Percentiles rank a stretch among this genome's conserved stretches.
Conservation (phyloP, 2,797 vertebrate genomes). For the Halcyon smyrnensis region DNA sequence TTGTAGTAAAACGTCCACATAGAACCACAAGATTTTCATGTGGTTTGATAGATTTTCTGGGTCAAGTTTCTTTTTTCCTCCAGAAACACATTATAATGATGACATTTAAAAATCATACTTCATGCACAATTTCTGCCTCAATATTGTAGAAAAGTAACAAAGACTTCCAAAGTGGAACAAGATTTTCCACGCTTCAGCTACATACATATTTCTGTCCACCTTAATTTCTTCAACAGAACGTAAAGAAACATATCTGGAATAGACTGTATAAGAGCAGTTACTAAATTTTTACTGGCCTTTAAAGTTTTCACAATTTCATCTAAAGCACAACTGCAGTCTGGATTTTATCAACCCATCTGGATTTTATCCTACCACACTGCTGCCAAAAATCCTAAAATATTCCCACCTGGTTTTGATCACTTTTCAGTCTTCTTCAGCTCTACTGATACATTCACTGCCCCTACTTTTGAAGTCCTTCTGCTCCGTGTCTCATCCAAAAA, state of each 20-base stretch:
- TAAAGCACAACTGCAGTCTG: background rate
- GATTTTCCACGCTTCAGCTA: background rate
- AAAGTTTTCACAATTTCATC: background rate
- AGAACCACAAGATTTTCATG: background rate
- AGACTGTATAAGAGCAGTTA: background rate
- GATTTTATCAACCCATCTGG: background rate
- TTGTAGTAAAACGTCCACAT: background rate
- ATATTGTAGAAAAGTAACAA: background rate
- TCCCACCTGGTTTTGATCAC: background rate
- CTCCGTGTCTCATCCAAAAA: background rate
- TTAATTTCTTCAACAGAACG: background rate
- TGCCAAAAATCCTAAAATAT: background rate
- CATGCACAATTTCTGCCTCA: background rate
- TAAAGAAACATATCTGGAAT: background rate
- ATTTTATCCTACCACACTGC: background rate
- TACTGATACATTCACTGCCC: fast-evolving
- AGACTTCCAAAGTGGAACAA: background rate
- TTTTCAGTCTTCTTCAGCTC: background rate
- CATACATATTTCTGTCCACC: background rate
- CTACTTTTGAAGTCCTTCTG: background rate
- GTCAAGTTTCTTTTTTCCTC: background rate
- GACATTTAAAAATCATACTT: background rate
- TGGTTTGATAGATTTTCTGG: background rate
- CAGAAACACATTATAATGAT: background rate
- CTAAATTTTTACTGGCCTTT: background rate